These are phyloP conservation scores for Chaetodon auriga DNA, from an alignment of 2,113 vertebrate genomes.

Conservation along the genomic window DNA sequence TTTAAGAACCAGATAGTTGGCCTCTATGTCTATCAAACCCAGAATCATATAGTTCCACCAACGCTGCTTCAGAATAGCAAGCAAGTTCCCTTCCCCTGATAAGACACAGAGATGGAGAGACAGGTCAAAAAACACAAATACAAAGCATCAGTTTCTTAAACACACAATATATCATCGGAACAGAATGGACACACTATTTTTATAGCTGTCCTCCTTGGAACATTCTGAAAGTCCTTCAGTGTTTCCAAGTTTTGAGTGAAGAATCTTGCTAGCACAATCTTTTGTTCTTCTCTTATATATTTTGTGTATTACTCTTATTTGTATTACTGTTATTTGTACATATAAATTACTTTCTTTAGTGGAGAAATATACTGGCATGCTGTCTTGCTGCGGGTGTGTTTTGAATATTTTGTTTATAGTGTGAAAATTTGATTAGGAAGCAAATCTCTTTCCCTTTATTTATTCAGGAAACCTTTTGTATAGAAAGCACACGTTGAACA, in stretches of 20 bases:
- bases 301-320: neutral
- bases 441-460: no score
- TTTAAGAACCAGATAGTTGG: slow-evolving; percentile 96
- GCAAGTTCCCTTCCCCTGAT: slow-evolving; percentile 94
- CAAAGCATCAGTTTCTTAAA: neutral
- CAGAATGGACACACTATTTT: no score
- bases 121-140: neutral
- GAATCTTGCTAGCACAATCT: neutral
- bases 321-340: no score
- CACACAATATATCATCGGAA: neutral
- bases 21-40: slow-evolving; percentile 95
- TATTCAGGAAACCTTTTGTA: no score
- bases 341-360: neutral
- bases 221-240: neutral
- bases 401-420: neutral
- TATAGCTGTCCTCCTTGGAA: no score
- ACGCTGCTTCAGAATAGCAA: slow-evolving; percentile 95
- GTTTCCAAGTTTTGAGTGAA: neutral
- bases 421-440: neutral
- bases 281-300: neutral
- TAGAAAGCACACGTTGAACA: no score
- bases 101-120: neutral
- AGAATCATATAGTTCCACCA: slow-evolving; percentile 99
- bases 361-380: neutral
- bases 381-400: neutral